These are phyloP conservation scores for Tetraodon nigroviridis DNA, from an alignment of 2,113 vertebrate species.

Conservation along the genomic window DNA sequence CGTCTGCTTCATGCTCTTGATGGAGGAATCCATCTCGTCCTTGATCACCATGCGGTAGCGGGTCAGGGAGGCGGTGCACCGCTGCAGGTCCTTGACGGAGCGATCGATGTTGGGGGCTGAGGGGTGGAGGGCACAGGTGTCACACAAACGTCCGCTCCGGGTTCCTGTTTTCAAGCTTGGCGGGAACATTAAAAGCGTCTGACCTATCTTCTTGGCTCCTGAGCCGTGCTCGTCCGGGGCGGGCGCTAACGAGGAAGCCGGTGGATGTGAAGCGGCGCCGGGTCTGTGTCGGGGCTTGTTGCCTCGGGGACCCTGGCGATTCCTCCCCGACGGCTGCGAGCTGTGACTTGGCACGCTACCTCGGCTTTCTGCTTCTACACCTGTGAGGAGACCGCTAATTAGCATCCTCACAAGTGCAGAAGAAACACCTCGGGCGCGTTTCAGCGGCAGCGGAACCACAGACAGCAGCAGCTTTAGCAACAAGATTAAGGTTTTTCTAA, in stretches of 20 bases:
- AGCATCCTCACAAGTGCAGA: no score
- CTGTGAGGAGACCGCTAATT: conserved; percentile 48
- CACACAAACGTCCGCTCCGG: not conserved
- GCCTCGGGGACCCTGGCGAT: conserved; percentile 63
- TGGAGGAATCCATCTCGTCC: conserved; percentile 93
- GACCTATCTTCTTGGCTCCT: conserved; percentile 82
- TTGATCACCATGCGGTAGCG: conserved; percentile 92
- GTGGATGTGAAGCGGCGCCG: conserved; percentile 55
- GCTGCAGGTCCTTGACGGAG: conserved; percentile 93
- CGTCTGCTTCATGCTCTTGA: conserved; percentile 92
- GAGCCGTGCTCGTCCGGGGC: conserved; percentile 67
- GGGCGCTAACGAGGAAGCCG: conserved; percentile 41
- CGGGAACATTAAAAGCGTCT: conserved; percentile 24
- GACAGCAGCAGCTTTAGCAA: no score
- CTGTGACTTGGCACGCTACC: conserved; percentile 69
- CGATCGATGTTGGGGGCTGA: conserved; percentile 90
- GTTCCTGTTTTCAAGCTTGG: no score
- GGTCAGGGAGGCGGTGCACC: conserved; percentile 88
- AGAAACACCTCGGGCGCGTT: no score
- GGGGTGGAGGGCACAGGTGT: conserved; percentile 39
- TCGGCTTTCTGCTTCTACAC: conserved; percentile 72
- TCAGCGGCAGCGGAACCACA: no score
- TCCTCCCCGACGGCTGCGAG: conserved; percentile 52
- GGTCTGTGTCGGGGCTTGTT: conserved; percentile 72
- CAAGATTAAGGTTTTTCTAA: no score